Percentiles rank a stretch among this genome's conserved stretches.
These are phyloP conservation scores for Parelbella ahira DNA, from an alignment of 2,888 invertebrate species.

Conservation along the genomic window DNA sequence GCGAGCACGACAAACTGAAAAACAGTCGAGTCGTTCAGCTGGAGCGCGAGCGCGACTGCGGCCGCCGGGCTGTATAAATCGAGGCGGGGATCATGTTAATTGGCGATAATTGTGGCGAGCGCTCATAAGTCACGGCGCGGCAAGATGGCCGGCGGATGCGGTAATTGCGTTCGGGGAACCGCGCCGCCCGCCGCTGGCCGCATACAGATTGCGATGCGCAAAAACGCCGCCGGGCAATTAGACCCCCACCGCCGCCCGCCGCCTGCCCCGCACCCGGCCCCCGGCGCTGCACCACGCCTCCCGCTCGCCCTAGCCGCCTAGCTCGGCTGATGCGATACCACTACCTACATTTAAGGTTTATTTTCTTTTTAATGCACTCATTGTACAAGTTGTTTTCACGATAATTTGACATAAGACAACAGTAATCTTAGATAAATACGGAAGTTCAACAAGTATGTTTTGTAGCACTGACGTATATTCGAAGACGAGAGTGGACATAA, in stretches of 20 bases:
- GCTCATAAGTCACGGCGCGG: conserved; percentile 43
- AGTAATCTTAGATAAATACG: too few species aligned
- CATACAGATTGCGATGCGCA: conserved; percentile 55
- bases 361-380: too few species aligned
- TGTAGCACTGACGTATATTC: too few species aligned
- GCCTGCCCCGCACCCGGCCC: conserved; percentile 17
- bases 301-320: conserved; percentile 9
- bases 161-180: conserved; percentile 75
- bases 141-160: conserved; percentile 74
- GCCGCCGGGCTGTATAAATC: conserved; percentile 4
- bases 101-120: conserved; percentile 51
- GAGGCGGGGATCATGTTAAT: conserved; percentile 48
- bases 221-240: conserved; percentile 35
- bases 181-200: conserved; percentile 34
- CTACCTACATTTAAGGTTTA: too few species aligned
- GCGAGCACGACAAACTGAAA: too few species aligned
- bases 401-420: too few species aligned
- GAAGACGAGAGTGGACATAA: too few species aligned
- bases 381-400: too few species aligned
- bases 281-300: conserved; percentile 14
- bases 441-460: too few species aligned
- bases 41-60: too few species aligned
- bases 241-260: conserved; percentile 12
- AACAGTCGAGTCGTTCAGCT: too few species aligned
- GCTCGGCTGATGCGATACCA: too few species aligned